These are phyloP conservation scores for Mesocentrotus franciscanus DNA, from an alignment of 53 echinoderm and acorn worm species.

Conservation along the genomic window DNA sequence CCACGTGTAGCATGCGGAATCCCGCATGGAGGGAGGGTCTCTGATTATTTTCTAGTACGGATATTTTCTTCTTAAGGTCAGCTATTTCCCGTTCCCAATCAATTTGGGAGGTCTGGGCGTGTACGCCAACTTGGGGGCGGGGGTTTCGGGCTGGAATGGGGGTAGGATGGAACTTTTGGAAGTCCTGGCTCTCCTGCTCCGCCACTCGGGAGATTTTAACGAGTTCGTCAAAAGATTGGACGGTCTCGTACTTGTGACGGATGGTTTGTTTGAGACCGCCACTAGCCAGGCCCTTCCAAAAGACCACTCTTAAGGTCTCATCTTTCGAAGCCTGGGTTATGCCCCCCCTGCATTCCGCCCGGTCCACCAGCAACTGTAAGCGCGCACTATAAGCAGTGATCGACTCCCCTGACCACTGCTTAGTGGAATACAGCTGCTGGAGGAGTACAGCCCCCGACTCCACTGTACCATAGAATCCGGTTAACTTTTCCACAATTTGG, in stretches of 20 bases:
- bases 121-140: neutral
- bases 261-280: slow-evolving; percentile 48
- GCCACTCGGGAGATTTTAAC: slow-evolving; percentile 33
- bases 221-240: slow-evolving; percentile 42
- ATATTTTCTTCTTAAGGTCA: neutral
- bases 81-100: neutral
- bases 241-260: slow-evolving; percentile 46
- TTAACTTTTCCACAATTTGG: slow-evolving; percentile 47
- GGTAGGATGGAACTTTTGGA: slow-evolving; percentile 3
- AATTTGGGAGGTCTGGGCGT: neutral
- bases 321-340: slow-evolving; percentile 41
- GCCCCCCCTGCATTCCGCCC: slow-evolving; percentile 45
- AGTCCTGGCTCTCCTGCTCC: slow-evolving; percentile 66
- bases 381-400: slow-evolving; percentile 57
- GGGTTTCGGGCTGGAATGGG: neutral
- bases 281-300: slow-evolving; percentile 63
- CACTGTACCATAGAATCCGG: slow-evolving; percentile 66
- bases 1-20: slow-evolving; percentile 38
- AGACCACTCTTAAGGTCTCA: slow-evolving; percentile 57
- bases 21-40: neutral
- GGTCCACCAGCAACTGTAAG: slow-evolving; percentile 34
- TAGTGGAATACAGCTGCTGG: slow-evolving; percentile 60
- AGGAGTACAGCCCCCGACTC: slow-evolving; percentile 58
- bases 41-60: neutral
- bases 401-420: slow-evolving; percentile 23